Base-by-base conservation (phyloP, 1,140 invertebrate genomes). In the Penaeus vannamei region DNA sequence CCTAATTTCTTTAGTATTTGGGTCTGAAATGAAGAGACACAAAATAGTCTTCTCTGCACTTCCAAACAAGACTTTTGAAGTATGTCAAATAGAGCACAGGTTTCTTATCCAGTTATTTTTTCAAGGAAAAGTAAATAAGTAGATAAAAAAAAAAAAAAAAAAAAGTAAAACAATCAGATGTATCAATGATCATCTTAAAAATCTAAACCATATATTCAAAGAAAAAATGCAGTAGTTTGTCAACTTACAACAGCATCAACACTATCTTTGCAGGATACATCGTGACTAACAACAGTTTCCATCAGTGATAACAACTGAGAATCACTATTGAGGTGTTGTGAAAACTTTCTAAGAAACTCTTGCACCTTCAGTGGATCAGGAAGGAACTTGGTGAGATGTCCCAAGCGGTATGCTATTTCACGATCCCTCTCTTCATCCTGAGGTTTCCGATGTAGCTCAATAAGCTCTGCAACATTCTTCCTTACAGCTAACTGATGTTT, bases 351-450 rank as follows among this genome's bases (percentile, higher is more conserved):
- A 59, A 99, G 93, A 93, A 97, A 98, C 93, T 99, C 98, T 91
- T 96, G 95, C 0, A 97, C 97, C 93, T 99, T 99, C 86, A 98
- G 95, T 2, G 97, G 97, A 92, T 99, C 97, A 0, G 98, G 98
- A n/a, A 99, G 93, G 92, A 96, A 97, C 90, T 95, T 94, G 4
- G 95, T 95, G 84, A 96, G 93, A 77, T 94, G 93, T 36, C 94
- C 93, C 85, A 95, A 93, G 85, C 95, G 95, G 12, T 93, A 93
- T 87, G 93, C 93, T 93, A 97, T 93, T 92, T 97, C 96, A 92
- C 95, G 95, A 86, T 95, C 94, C 3, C 95, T 93, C 59, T 96
- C 95, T 53, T 92, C 92, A 69, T 94, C 94, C 1, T 93, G 92
- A 12, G 95, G 94, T 92, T 95, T 95, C 90, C 95, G 95, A 89